Evolutionary conservation across 1,140 invertebrate genomes (phyloP), one percentile per base, ranked within the genome.

Genomic region (Plodia interpunctella): DNA sequence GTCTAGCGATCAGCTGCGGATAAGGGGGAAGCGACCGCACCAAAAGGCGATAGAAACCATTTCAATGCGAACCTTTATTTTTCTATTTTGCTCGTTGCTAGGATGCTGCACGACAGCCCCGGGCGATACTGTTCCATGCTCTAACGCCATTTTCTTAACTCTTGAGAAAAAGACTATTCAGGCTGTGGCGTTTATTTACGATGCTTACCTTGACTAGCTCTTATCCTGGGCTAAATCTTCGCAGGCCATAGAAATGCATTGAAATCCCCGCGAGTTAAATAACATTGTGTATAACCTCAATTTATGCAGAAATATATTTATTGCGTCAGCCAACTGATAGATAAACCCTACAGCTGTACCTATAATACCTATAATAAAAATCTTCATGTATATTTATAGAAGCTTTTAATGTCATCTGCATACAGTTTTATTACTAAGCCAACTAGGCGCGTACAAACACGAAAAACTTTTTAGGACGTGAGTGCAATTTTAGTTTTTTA

Each of bases 1-100:
- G 84, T 85, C 76, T 87, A 81, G 76, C 74, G 81, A 85, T 83
- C 82, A 77, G 77, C 77, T 77, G 72, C 76, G 76, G 80, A 85
- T 85, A 85, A 87, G 83, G 74, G 78, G 75, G 78, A 81, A 83
- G 77, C 76, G 68, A 76, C 74, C 67, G 72, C 72, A 74, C 76
- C 72, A 63, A 76, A 69, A 71, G 71, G 62, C 77, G 72, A 84
- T 82, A 81, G 74, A 72, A 80, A 82, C 78, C 61, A 83, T 78
- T 85, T 80, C 79, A 78, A 80, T 78, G 77, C 76, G 79, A 86
- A 82, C 67, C 68, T 82, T 75, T 78, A 78, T 78, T 86, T 84
- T 81, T 73, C 72, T 63, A 60, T 69, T 71, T 79, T 66, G 59
- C 64, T 52, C 60, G 66, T 53, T 55, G 62, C 54, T 65, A 63